Evolutionary conservation across 1,140 invertebrate genomes (phyloP).

Genomic region (Cheumatopsyche charites): DNA sequence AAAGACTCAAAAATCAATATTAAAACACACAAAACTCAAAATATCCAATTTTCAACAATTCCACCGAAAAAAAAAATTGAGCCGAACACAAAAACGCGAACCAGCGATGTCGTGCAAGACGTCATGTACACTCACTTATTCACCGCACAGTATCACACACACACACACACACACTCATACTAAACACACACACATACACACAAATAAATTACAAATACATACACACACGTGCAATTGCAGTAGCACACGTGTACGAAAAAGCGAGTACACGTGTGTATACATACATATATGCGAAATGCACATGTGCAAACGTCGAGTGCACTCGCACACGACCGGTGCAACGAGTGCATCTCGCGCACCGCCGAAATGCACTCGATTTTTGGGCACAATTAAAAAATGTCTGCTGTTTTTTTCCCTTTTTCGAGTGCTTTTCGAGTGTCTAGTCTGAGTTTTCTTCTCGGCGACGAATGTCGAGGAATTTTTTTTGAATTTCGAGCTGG

Average conservation of each 20-base stretch:
- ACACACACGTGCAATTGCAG: not conserved
- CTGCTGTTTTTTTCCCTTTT: not conserved
- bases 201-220: not conserved
- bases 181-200: not conserved
- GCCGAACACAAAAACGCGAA: not conserved
- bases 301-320: constrained; percentile 1
- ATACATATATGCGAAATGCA: not conserved
- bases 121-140: not conserved
- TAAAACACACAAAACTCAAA: too few relatives aligned
- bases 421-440: not conserved
- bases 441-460: not conserved
- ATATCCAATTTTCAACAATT: too few relatives aligned
- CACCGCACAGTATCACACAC: not conserved
- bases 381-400: not conserved
- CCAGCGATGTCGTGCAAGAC: constrained; percentile 3
- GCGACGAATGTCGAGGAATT: too few relatives aligned
- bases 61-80: constrained; percentile 5
- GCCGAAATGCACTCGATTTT: constrained; percentile 12
- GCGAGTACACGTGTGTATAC: not conserved
- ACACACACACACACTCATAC: not conserved
- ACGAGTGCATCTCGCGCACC: constrained; percentile 5
- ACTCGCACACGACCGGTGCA: constrained; percentile 7
- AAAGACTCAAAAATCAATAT: too few relatives aligned
- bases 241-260: too few relatives aligned
- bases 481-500: too few relatives aligned